Percentiles rank a stretch among this genome's conserved stretches.
Conservation (phyloP, 2,797 vertebrate species). For the Gorsachius magnificus region DNA sequence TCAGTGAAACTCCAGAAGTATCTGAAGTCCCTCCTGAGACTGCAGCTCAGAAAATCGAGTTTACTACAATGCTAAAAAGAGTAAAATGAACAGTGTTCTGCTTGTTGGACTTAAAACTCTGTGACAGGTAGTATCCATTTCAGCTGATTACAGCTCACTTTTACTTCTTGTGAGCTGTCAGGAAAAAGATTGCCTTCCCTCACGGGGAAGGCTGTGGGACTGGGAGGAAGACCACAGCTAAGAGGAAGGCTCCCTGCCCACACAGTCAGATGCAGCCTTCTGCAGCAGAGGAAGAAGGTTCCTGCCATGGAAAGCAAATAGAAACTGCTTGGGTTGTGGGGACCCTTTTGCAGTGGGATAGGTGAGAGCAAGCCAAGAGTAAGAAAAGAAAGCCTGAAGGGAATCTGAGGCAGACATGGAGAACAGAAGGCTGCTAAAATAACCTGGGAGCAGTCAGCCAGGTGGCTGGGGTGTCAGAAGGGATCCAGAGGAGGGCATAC, state of each 20-base stretch:
- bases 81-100: neutral
- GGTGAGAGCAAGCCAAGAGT: neutral
- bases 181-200: neutral
- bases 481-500: neutral
- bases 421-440: neutral
- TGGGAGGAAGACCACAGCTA: neutral
- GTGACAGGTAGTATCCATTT: neutral
- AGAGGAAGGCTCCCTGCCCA: neutral
- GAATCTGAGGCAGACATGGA: neutral
- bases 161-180: neutral
- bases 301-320: neutral
- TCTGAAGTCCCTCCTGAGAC: neutral
- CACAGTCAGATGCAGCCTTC: neutral
- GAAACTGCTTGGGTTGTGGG: neutral
- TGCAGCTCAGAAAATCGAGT: neutral
- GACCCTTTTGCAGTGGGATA: neutral
- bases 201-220: neutral
- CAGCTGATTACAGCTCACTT: neutral
- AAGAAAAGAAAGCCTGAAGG: neutral
- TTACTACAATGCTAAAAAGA: neutral
- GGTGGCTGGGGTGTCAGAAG: neutral
- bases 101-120: neutral
- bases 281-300: neutral
- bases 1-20: neutral
- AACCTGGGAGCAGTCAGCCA: neutral